Percentiles rank a stretch among this genome's conserved stretches.
Evolutionary conservation across 2,113 vertebrate species (phyloP).

Genomic region (Ursus arctos): DNA sequence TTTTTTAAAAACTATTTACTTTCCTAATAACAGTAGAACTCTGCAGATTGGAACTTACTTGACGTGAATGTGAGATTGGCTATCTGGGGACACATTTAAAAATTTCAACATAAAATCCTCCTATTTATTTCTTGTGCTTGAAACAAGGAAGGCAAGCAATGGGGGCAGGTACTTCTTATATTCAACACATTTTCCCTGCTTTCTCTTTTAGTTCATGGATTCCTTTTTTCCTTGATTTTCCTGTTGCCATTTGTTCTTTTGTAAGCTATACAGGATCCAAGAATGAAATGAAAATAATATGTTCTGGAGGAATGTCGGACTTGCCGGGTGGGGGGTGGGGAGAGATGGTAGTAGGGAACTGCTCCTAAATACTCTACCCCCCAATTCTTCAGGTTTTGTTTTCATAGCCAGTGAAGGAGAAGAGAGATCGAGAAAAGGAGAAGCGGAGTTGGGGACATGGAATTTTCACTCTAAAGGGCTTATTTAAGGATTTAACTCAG

Average conservation of each 20-base stretch:
- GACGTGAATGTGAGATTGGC: slow-evolving; percentile 35
- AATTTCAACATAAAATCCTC: neutral
- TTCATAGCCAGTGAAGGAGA: neutral
- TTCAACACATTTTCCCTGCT: neutral
- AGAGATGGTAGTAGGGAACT: neutral
- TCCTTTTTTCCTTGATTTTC: neutral
- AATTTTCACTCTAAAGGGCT: neutral
- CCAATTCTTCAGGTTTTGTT: neutral
- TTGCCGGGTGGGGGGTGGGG: neutral
- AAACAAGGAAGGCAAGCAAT: neutral
- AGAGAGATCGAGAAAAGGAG: neutral
- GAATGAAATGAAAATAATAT: neutral
- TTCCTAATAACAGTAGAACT: neutral
- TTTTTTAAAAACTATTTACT: slow-evolving; percentile 14
- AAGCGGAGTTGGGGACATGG: neutral
- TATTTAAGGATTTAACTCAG: neutral
- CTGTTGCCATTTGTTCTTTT: neutral
- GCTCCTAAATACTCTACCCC: neutral
- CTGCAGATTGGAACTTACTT: slow-evolving; percentile 28
- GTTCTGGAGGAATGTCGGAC: neutral
- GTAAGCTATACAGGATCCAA: neutral
- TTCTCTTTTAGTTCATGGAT: neutral
- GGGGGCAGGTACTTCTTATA: neutral
- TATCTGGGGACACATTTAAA: neutral
- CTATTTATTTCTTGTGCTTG: neutral